Evolutionary conservation across 2,888 invertebrate genomes (phyloP).

Genomic region (Plagiodera versicolora): DNA sequence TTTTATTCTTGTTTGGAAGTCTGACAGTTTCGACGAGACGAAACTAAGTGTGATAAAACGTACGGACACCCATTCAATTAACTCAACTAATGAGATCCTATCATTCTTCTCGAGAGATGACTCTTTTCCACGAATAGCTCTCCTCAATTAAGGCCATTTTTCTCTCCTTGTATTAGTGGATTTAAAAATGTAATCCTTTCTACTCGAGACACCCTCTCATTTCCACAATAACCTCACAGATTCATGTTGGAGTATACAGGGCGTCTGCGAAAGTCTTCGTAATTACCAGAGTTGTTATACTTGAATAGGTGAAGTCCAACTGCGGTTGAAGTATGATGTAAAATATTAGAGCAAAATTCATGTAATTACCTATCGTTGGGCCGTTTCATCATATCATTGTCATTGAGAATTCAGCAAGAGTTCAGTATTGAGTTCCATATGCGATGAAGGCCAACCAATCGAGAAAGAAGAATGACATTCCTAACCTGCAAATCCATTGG

Average conservation of each 20-base stretch:
- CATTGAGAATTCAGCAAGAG: no score
- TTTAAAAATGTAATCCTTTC: conserved; percentile 31
- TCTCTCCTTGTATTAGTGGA: conserved; percentile 28
- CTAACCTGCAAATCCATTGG: no score
- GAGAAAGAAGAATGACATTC: no score
- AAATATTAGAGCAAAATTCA: no score
- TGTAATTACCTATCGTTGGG: no score
- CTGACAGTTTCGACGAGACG: conserved; percentile 1
- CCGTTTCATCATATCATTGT: no score
- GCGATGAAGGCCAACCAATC: no score
- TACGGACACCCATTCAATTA: conserved; percentile 22
- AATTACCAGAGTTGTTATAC: no score
- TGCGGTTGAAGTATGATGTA: no score
- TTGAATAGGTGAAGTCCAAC: no score
- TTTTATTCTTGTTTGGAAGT: conserved; percentile 1
- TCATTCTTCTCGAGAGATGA: conserved; percentile 24
- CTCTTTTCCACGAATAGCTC: conserved; percentile 26
- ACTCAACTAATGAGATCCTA: conserved; percentile 22
- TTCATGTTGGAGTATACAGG: not conserved
- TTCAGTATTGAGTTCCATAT: no score
- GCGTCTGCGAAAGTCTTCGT: no score
- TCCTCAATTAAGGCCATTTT: conserved; percentile 28
- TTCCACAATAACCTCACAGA: not conserved
- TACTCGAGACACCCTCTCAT: conserved; percentile 17
- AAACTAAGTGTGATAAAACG: conserved; percentile 7